Percentiles rank a stretch among this genome's conserved stretches.
phyloP scores from a whole-genome alignment of 2,888 invertebrate genomes.

The Scaptomyza reducta region DNA sequence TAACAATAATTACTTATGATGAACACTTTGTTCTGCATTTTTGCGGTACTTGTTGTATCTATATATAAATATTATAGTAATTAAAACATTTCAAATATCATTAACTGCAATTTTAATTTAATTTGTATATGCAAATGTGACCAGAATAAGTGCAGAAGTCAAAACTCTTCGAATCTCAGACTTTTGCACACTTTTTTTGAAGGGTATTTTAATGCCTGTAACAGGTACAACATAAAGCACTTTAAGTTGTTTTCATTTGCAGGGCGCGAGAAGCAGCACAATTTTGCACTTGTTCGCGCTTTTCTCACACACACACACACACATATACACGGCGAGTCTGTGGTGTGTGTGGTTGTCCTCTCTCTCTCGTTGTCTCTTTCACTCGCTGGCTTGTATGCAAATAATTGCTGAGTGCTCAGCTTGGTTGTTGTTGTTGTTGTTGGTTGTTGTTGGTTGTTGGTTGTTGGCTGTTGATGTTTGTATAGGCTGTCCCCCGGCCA shows the following conservation, averaged over 20 bases:
- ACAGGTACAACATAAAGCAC: neutral
- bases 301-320: slow-evolving; percentile 6
- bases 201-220: slow-evolving; percentile 20
- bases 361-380: slow-evolving; percentile 17
- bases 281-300: slow-evolving; percentile 26
- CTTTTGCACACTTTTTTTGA: neutral
- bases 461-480: slow-evolving; percentile 39
- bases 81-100: too few relatives aligned
- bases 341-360: neutral
- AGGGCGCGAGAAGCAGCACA: neutral
- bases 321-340: slow-evolving; percentile 12
- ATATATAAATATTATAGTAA: too few relatives aligned
- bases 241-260: slow-evolving; percentile 33
- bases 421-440: slow-evolving; percentile 11
- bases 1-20: too few relatives aligned
- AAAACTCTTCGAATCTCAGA: too few relatives aligned
- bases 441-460: neutral
- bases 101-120: too few relatives aligned
- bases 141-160: too few relatives aligned
- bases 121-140: too few relatives aligned
- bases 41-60: too few relatives aligned
- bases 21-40: too few relatives aligned
- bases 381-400: slow-evolving; percentile 64
- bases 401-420: slow-evolving; percentile 67
- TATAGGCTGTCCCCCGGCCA: slow-evolving; percentile 51